A percentile compares a stretch with the other conserved stretches of the same genome.
Evolutionary conservation across 2,797 vertebrate species (phyloP).

Genomic region (Sardinella longiceps): DNA sequence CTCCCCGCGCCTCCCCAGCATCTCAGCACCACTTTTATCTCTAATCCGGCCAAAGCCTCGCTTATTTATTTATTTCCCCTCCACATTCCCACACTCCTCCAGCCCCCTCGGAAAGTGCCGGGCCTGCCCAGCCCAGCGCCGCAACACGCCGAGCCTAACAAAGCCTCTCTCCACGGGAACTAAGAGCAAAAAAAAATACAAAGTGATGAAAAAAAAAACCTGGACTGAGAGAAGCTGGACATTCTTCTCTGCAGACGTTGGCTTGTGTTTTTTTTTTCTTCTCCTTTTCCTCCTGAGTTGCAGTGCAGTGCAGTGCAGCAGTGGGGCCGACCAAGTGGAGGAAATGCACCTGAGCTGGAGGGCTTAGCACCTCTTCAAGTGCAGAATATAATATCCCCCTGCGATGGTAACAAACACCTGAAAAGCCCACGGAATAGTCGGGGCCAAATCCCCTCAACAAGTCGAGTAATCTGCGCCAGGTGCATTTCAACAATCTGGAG

Average conservation of each 20-base stretch:
- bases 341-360: slow-evolving; percentile 19
- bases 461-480: slow-evolving; percentile 10
- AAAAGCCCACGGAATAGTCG: background rate
- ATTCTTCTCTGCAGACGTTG: background rate
- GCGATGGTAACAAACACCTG: slow-evolving; percentile 11
- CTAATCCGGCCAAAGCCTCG: slow-evolving; percentile 52
- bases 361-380: slow-evolving; percentile 20
- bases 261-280: background rate
- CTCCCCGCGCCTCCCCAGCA: slow-evolving; percentile 24
- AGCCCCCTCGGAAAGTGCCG: slow-evolving; percentile 9
- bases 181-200: background rate
- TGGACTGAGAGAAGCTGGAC: background rate
- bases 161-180: slow-evolving; percentile 7
- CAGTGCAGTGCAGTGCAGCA: no score
- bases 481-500: slow-evolving; percentile 11
- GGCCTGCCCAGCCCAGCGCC: background rate
- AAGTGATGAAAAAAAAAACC: background rate
- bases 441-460: background rate
- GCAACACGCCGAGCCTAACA: background rate
- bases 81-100: slow-evolving; percentile 50
- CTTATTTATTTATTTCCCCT: slow-evolving; percentile 50
- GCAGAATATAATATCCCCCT: slow-evolving; percentile 3
- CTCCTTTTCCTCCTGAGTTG: background rate
- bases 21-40: slow-evolving; percentile 54
- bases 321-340: background rate